A percentile compares a stretch with the other conserved stretches of the same genome.
These are phyloP conservation scores for Lepus oiostolus DNA, from an alignment of 2,797 vertebrate genomes.

Conservation along the genomic window DNA sequence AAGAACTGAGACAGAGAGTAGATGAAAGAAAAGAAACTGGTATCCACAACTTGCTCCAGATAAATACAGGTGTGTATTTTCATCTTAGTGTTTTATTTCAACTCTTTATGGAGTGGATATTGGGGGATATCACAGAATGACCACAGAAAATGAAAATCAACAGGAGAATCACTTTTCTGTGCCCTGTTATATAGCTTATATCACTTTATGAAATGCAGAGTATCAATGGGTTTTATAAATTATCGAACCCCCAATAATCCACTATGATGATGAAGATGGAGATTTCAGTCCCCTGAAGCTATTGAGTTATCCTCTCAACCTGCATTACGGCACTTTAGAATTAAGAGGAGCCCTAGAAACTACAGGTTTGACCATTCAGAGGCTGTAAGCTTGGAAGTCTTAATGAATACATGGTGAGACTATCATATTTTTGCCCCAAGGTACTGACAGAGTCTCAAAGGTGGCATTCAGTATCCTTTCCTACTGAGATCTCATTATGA, in stretches of 20 bases:
- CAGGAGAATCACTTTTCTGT: background rate
- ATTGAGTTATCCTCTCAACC: background rate
- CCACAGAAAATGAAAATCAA: background rate
- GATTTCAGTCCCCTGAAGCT: background rate
- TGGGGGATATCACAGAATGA: background rate
- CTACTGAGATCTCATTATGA: conserved; percentile 64
- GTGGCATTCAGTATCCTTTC: conserved; percentile 42
- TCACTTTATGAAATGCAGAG: background rate
- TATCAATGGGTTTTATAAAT: background rate
- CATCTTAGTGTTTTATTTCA: conserved; percentile 19
- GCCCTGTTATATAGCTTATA: background rate
- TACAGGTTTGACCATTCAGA: background rate
- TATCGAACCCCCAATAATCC: background rate
- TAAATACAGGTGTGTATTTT: background rate
- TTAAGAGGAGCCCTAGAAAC: background rate
- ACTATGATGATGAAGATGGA: background rate
- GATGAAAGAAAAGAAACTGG: background rate
- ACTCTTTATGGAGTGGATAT: background rate
- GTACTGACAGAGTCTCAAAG: conserved; percentile 26
- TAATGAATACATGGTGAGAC: conserved; percentile 16
- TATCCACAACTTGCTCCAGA: background rate
- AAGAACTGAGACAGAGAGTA: background rate
- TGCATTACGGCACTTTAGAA: conserved; percentile 3
- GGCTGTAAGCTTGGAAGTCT: conserved; percentile 5
- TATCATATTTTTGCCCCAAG: conserved; percentile 69